Evolutionary conservation across 2,113 vertebrate species (phyloP), one percentile per base, ranked within the genome.

Genomic region (Glareola pratincola): DNA sequence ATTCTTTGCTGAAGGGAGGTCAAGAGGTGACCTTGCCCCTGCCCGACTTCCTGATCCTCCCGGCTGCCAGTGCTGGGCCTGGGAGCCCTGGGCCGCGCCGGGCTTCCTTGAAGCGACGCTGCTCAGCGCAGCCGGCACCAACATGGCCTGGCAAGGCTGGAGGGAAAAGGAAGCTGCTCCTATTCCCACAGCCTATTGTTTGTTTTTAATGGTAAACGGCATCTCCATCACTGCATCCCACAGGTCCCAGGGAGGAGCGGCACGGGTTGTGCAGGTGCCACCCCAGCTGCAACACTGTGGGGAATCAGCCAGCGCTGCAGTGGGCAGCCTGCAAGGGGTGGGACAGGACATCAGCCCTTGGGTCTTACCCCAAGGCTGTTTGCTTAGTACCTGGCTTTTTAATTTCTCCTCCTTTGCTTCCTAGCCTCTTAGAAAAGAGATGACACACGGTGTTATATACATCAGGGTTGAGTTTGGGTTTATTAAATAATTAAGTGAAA

Each of bases 111-210:
- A 77, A n/a, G 51, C 0, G 1, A 77, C 20, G 18, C 64, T 5
- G 8, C 72, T 78, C 82, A 20, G 54, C 5, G 3, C 37, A 24
- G 36, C 88, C 51, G 3, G 48, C 92, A 69, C 94, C 95, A 90
- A 90, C 56, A 79, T 56, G 89, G 93, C 92, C 90, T 60, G 87
- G 75, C 76, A 19, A 79, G 85, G 88, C 96, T 93, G 90, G 3
- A 95, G 96, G 96, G 96, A 97, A 97, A 96, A 95, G 96, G 96
- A 97, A 97, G 95, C 95, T 47, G 92, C 50, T 96, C 20, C 81
- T 88, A 93, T 97, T 97, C 96, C 96, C 96, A 97, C 96, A 96
- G 96, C 85, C 93, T 50, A 36, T 21, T 97, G 93, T 97, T 97
- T 97, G 96, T 97, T 97, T 97, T 96, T 69, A 53, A 63, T 93